phyloP scores from a whole-genome alignment of 2,888 invertebrate species.

The Cantharis flavilabris region DNA sequence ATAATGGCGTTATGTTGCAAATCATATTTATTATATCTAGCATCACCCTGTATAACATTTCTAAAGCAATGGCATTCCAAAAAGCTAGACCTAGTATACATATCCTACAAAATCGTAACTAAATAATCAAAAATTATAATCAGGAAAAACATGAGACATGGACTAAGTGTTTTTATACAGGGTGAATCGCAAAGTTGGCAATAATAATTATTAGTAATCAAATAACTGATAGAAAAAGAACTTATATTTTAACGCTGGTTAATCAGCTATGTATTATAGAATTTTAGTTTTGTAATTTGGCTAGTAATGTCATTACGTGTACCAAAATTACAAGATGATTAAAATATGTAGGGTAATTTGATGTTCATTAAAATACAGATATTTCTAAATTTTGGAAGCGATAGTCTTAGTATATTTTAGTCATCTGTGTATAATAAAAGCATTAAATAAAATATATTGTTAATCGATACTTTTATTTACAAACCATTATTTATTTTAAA shows the following conservation, averaged over 20 bases:
- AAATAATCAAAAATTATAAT: slow-evolving; percentile 15
- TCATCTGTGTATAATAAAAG: neutral
- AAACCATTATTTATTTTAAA: neutral
- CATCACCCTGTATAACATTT: slow-evolving; percentile 15
- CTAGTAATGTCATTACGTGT: slow-evolving; percentile 32
- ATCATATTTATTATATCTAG: neutral
- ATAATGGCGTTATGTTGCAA: neutral
- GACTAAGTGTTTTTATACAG: slow-evolving; percentile 32
- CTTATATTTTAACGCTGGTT: slow-evolving; percentile 39
- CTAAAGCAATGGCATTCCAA: neutral
- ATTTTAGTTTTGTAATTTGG: slow-evolving; percentile 45
- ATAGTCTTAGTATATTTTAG: neutral
- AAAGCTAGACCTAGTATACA: slow-evolving; percentile 9
- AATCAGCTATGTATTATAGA: slow-evolving; percentile 40
- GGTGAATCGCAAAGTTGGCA: slow-evolving; percentile 42
- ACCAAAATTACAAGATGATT: slow-evolving; percentile 24
- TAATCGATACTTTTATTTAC: neutral
- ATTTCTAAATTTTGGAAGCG: neutral
- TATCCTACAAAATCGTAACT: slow-evolving; percentile 10
- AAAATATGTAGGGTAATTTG: slow-evolving; percentile 6
- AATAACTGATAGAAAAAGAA: slow-evolving; percentile 23
- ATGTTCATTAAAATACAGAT: neutral
- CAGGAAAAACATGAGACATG: slow-evolving; percentile 4
- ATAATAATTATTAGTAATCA: slow-evolving; percentile 39
- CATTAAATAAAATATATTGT: neutral